A percentile compares a stretch with the other conserved stretches of the same genome.
Evolutionary conservation across 2,888 invertebrate genomes (phyloP).

Genomic region (Acronicta psi): DNA sequence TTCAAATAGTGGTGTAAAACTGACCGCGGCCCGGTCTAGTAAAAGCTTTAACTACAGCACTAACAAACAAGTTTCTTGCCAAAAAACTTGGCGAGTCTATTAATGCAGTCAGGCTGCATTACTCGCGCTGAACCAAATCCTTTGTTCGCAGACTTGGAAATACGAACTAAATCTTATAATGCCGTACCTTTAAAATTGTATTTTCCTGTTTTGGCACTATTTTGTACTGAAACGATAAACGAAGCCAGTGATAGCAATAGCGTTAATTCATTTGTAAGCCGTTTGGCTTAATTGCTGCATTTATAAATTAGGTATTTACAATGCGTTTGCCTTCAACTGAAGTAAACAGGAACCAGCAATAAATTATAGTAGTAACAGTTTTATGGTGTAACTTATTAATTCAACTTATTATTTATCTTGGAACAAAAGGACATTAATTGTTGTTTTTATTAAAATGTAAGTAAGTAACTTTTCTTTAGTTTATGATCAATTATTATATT

Average conservation of each 20-base stretch:
- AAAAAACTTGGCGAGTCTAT: conserved; percentile 81
- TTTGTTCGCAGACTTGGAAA: conserved; percentile 64
- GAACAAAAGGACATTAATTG: neutral
- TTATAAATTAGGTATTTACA: conserved; percentile 18
- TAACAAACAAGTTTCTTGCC: conserved; percentile 73
- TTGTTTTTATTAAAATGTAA: too few relatives aligned
- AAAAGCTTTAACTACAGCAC: conserved; percentile 59
- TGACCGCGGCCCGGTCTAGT: conserved; percentile 54
- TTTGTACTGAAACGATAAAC: conserved; percentile 22
- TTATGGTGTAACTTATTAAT: conserved; percentile 2
- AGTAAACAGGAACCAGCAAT: conserved; percentile 30
- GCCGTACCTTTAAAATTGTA: conserved; percentile 15
- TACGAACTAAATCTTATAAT: conserved; percentile 64
- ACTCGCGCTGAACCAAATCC: conserved; percentile 73
- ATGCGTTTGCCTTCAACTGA: conserved; percentile 8
- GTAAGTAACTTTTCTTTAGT: too few relatives aligned
- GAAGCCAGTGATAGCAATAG: conserved; percentile 41
- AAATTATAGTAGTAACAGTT: conserved; percentile 4
- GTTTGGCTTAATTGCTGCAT: conserved; percentile 27
- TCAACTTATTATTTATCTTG: neutral
- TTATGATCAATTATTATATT: too few relatives aligned
- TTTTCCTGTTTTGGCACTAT: conserved; percentile 32
- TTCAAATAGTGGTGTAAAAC: conserved; percentile 48
- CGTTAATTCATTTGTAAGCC: conserved; percentile 23
- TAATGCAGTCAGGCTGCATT: conserved; percentile 80